Evolutionary conservation across 1,140 invertebrate species (phyloP), one percentile per base, ranked within the genome.

Genomic region (Bradysia coprophila): DNA sequence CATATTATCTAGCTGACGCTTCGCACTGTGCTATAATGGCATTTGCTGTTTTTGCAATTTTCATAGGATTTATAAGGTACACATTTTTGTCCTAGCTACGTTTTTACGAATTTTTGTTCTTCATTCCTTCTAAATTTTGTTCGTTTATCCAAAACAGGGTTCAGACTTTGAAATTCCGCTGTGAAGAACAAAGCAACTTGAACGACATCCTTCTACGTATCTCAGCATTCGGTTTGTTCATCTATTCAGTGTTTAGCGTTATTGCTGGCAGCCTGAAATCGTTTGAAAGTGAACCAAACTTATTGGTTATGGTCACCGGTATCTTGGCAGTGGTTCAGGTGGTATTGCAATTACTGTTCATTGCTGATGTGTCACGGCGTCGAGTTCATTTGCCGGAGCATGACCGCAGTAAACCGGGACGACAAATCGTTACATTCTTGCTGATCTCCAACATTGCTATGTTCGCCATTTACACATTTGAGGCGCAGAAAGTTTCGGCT

Each of bases 391-490:
- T 89, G 24, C 82, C 83, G 0, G 85, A 90, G 61, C 89, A 94
- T 51, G 87, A 92, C 54, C 75, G 85, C 45, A 85, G 80, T 53
- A 95, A 95, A 65, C 90, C 91, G 1, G 92, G 91, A 1, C 75
- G 91, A 42, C 90, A 97, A 62, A 78, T 92, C 38, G 89, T 97
- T 22, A 95, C 91, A 28, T 94, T 95, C 68, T 65, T 96, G 34
- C 72, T 95, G 15, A 89, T 96, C 54, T 89, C 85, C 64, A 96
- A 96, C 60, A 74, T 93, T 41, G 89, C 87, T 46, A 87, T 93
- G 80, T 93, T 88, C 82, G 77, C 90, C 44, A 87, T 93, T 54
- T 90, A 91, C 59, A 96, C 91, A 23, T 94, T 97, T 59, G 92
- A 96, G 65, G 85, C 85, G 46, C 85, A 92, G 67, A 91, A 90